Evolutionary conservation across 2,113 vertebrate genomes (phyloP).

Genomic region (Acanthisitta chloris): DNA sequence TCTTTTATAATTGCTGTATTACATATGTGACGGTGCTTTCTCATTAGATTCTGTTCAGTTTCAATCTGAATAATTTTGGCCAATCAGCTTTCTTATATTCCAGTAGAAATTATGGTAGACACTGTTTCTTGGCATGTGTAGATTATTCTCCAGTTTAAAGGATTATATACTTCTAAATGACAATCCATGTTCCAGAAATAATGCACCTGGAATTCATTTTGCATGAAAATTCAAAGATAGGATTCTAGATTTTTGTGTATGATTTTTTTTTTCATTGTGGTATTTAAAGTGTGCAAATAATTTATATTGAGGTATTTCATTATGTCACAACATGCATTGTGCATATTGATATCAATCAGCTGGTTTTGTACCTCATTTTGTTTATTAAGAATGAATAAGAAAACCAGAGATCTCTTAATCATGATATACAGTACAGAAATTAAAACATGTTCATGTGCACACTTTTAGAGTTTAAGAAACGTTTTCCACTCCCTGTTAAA

Average conservation of each 20-base stretch:
- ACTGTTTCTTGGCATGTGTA: not conserved
- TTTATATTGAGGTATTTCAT: not conserved
- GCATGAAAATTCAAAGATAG: not conserved
- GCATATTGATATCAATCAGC: not conserved
- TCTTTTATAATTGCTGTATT: not conserved
- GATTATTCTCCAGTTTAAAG: not conserved
- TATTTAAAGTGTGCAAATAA: not conserved
- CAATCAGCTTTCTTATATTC: not conserved
- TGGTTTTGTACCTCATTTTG: fast-evolving
- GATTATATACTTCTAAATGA: not conserved
- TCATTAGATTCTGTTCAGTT: not conserved
- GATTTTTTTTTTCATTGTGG: not conserved
- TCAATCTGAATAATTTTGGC: not conserved
- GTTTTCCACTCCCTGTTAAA: not conserved
- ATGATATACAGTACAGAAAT: not conserved
- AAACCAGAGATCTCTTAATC: not conserved
- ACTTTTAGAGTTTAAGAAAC: not conserved
- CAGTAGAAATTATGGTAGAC: not conserved
- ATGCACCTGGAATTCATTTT: not conserved
- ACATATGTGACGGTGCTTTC: not conserved
- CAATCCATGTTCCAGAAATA: not conserved
- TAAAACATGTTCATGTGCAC: not conserved
- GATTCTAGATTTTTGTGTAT: not conserved
- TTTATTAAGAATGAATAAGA: not conserved
- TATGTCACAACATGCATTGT: not conserved